phyloP scores from a whole-genome alignment of 1,140 invertebrate genomes.

The Limonius californicus region DNA sequence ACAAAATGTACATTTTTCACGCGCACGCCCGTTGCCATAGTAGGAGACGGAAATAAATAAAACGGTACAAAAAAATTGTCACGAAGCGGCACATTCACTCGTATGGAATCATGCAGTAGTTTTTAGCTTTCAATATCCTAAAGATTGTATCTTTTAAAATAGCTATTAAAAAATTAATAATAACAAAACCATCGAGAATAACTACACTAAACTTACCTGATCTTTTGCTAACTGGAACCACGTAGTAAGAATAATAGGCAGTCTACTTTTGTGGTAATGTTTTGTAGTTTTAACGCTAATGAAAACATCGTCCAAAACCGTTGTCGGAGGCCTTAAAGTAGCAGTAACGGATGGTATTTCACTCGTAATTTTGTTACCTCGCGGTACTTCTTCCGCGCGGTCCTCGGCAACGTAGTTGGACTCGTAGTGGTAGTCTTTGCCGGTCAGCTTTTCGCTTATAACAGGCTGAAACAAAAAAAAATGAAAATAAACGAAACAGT shows the following conservation, averaged over 20 bases:
- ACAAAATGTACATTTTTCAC: too few relatives aligned
- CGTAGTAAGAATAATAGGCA: constrained; percentile 85
- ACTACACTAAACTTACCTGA: constrained; percentile 67
- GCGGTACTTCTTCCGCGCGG: constrained; percentile 7
- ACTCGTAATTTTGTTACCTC: constrained; percentile 33
- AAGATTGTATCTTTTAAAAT: too few relatives aligned
- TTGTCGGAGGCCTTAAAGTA: constrained; percentile 63
- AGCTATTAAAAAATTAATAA: too few relatives aligned
- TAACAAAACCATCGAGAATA: too few relatives aligned
- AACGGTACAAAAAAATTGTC: too few relatives aligned
- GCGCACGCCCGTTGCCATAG: too few relatives aligned
- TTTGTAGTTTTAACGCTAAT: constrained; percentile 93
- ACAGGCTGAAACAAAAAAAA: constrained; percentile 19
- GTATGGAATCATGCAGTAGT: too few relatives aligned
- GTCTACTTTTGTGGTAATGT: constrained; percentile 76
- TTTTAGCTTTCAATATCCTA: too few relatives aligned
- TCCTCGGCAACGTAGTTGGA: constrained; percentile 30
- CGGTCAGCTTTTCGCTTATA: constrained; percentile 21
- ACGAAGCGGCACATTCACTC: too few relatives aligned
- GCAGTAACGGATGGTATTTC: constrained; percentile 51
- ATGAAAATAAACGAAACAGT: too few relatives aligned
- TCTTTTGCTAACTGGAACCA: constrained; percentile 89
- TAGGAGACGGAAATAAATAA: too few relatives aligned
- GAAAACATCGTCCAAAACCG: constrained; percentile 80
- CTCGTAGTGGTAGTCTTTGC: constrained; percentile 29